Conservation (phyloP, 2,888 invertebrate genomes). For the Proisotoma minuta region DNA sequence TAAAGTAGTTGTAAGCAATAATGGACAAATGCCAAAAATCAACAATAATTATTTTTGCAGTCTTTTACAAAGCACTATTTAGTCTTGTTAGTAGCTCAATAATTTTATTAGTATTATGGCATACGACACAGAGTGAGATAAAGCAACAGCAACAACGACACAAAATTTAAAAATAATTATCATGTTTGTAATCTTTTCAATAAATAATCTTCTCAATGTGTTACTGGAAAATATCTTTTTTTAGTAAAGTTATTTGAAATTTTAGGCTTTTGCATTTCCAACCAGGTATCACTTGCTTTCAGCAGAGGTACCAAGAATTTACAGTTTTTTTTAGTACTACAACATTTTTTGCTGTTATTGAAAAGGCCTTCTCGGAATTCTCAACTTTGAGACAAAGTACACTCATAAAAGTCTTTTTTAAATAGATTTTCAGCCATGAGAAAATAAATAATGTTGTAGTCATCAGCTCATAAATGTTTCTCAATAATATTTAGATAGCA, state of each 20-base stretch:
- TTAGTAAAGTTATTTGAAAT: constrained; percentile 10
- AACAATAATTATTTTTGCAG: constrained; percentile 10
- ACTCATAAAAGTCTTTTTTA: neutral
- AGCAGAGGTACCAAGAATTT: constrained; percentile 12
- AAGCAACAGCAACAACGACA: neutral
- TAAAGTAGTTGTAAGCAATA: constrained; percentile 5
- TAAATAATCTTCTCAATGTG: constrained; percentile 11
- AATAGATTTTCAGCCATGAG: neutral
- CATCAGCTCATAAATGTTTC: too few species aligned
- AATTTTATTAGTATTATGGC: too few species aligned
- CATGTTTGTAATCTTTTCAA: constrained; percentile 12
- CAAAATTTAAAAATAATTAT: neutral
- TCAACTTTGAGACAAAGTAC: neutral
- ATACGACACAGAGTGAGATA: neutral
- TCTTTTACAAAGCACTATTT: constrained; percentile 10
- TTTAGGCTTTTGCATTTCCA: constrained; percentile 20
- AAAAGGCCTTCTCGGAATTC: constrained; percentile 17
- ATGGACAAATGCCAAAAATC: constrained; percentile 4
- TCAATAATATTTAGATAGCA: too few species aligned
- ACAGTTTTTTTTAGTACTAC: neutral
- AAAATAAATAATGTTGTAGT: too few species aligned
- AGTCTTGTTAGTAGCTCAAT: too few species aligned
- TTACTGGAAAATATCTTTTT: constrained; percentile 10
- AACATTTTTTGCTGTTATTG: constrained; percentile 1
- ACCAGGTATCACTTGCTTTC: constrained; percentile 15